Percentiles rank a stretch among this genome's conserved stretches.
Evolutionary conservation across 2,888 invertebrate species (phyloP).

Genomic region (Augiades crinisus): DNA sequence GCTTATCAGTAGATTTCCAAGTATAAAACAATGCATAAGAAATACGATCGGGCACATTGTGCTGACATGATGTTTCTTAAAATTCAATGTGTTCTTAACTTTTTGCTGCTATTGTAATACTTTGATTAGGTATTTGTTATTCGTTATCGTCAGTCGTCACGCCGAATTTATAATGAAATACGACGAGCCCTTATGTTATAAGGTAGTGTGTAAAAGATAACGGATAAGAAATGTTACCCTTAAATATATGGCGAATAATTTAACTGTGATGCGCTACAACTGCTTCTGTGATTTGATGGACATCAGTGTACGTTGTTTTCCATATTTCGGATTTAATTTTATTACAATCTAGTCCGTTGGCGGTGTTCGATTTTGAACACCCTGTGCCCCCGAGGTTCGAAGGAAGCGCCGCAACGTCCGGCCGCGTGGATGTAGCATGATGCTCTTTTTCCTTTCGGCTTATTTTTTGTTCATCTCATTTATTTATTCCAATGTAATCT

Average conservation of each 20-base stretch:
- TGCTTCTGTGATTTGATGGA: no score
- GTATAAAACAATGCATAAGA: conserved; percentile 34
- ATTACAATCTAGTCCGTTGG: background rate
- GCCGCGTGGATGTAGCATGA: conserved; percentile 79
- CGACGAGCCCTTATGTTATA: background rate
- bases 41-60: conserved; percentile 16
- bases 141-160: conserved; percentile 1
- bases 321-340: no score
- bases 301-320: no score
- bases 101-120: background rate
- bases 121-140: conserved; percentile 1
- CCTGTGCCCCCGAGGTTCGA: conserved; percentile 68
- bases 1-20: conserved; percentile 47
- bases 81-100: conserved; percentile 5
- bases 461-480: conserved; percentile 82
- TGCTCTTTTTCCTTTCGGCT: conserved; percentile 75
- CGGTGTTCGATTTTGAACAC: conserved; percentile 52
- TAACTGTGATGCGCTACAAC: no score
- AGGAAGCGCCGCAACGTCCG: conserved; percentile 81
- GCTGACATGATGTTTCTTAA: conserved; percentile 4
- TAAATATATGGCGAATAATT: no score
- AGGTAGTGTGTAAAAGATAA: background rate
- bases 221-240: no score
- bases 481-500: conserved; percentile 83
- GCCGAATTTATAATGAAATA: background rate